Conservation (phyloP, 2,113 vertebrate species). For the Triplophysa rosa region DNA sequence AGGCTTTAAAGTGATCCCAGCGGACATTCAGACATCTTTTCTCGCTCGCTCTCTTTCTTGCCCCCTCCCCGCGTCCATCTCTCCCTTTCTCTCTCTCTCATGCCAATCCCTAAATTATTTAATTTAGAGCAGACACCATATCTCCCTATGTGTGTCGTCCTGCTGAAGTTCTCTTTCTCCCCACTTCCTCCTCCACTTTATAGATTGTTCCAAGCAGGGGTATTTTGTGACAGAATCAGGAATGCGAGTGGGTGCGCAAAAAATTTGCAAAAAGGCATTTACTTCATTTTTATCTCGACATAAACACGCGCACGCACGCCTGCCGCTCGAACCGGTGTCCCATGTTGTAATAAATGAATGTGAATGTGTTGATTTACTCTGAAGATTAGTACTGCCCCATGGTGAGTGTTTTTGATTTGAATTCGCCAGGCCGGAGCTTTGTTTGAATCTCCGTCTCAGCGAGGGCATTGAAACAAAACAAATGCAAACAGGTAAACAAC, state of each 20-base stretch:
- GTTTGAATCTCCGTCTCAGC: constrained; percentile 51
- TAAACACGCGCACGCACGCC: constrained; percentile 43
- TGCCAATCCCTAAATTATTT: constrained; percentile 55
- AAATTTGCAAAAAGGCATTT: constrained; percentile 53
- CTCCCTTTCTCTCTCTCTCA: constrained; percentile 30
- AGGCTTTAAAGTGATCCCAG: constrained; percentile 31
- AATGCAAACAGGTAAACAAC: constrained; percentile 60
- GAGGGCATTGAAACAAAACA: constrained; percentile 48
- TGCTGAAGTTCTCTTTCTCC: constrained; percentile 44
- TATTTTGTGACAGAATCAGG: constrained; percentile 37
- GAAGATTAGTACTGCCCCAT: constrained; percentile 58
- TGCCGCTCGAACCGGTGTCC: constrained; percentile 36
- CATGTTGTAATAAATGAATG: constrained; percentile 53
- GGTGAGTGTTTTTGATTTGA: constrained; percentile 56
- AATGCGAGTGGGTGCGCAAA: constrained; percentile 23
- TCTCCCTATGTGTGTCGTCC: constrained; percentile 53
- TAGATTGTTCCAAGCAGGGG: constrained; percentile 51
- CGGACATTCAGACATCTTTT: constrained; percentile 48
- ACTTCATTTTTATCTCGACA: constrained; percentile 50
- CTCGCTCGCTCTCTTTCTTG: background rate
- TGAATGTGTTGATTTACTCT: constrained; percentile 56
- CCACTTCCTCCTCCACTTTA: constrained; percentile 41
- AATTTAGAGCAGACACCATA: constrained; percentile 57
- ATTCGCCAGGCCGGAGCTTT: constrained; percentile 54
- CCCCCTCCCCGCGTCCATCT: background rate